phyloP scores from a whole-genome alignment of 2,113 vertebrate species.

The Capreolus pygargus region DNA sequence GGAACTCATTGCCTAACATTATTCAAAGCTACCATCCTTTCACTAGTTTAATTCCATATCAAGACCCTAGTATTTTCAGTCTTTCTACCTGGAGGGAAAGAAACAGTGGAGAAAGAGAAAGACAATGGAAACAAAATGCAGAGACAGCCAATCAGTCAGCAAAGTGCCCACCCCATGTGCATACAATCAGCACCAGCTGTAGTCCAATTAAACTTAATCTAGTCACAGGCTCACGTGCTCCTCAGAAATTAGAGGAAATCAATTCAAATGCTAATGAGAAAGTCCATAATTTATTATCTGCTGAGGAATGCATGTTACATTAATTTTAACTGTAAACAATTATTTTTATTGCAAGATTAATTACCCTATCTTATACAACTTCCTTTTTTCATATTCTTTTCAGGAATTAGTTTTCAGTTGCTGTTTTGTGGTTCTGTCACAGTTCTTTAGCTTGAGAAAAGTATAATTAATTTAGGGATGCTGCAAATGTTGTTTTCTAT shows the following conservation, averaged over 20 bases:
- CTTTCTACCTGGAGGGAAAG: conserved; percentile 41
- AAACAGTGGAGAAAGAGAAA: conserved; percentile 47
- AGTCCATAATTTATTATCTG: conserved; percentile 91
- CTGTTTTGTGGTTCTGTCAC: conserved; percentile 85
- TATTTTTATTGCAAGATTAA: conserved; percentile 93
- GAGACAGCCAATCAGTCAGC: conserved; percentile 79
- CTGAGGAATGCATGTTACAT: conserved; percentile 91
- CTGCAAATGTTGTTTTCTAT: conserved; percentile 81
- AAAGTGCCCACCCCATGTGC: conserved; percentile 73
- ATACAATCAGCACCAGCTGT: conserved; percentile 85
- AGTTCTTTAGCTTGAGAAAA: conserved; percentile 81
- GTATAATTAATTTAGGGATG: conserved; percentile 83
- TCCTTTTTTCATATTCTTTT: conserved; percentile 87
- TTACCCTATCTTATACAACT: conserved; percentile 86
- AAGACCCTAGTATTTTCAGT: conserved; percentile 22
- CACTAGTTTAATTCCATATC: conserved; percentile 54
- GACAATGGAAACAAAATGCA: conserved; percentile 75
- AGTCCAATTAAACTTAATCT: conserved; percentile 90
- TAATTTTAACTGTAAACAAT: conserved; percentile 93
- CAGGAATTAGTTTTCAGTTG: conserved; percentile 83
- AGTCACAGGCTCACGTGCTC: conserved; percentile 87
- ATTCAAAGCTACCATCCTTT: background rate
- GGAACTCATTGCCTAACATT: background rate
- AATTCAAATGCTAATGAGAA: conserved; percentile 93
- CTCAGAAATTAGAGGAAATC: conserved; percentile 92